Base-by-base conservation (phyloP, 2,797 vertebrate genomes). In the Octomys mimax region DNA sequence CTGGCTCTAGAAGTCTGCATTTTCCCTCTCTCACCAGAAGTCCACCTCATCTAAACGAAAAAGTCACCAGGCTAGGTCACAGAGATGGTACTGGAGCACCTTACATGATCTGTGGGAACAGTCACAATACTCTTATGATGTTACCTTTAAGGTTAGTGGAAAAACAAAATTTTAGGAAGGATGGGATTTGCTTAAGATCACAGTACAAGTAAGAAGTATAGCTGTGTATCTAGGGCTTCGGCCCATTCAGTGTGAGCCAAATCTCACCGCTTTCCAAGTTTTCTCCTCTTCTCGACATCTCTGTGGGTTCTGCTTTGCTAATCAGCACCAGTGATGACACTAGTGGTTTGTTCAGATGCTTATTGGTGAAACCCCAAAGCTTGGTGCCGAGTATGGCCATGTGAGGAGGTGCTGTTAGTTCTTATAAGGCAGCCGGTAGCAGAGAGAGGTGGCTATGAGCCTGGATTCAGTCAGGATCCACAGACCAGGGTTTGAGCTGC, bases 351-450 rank as follows among this genome's bases (percentile, higher is more conserved):
- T 19, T 68, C 5, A 0, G 3, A 8, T 64, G 70, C 28, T 61
- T 24, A 1, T 0, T 33, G 75, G 54, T 39, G 28, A 94, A 82
- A 18, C 24, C 28, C 24, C 42, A 54, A 31, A 49, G n/a, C 66
- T 39, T 2, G 5, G 80, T 78, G 33, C 52, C 16, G 0, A 14
- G 2, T 16, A 1, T 11, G 10, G 46, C 86, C 82, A 0, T 0
- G 1, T 33, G 78, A 49, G 59, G 52, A 4, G 3, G 0, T 26
- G 33, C 61, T 5, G 1, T 28, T 21, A 5, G 22, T 6, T 1
- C 3, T 4, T 5, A 1, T 28, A 84, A 62, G 57, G 71, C 39
- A 12, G 66, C 0, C 0, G 28, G 68, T 46, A 19, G 87, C 19
- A 14, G 21, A 46, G 42, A 54, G 2, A 2, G 12, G 4, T 19